Conservation (phyloP, 2,888 invertebrate species). For the Melipona bicolor region DNA sequence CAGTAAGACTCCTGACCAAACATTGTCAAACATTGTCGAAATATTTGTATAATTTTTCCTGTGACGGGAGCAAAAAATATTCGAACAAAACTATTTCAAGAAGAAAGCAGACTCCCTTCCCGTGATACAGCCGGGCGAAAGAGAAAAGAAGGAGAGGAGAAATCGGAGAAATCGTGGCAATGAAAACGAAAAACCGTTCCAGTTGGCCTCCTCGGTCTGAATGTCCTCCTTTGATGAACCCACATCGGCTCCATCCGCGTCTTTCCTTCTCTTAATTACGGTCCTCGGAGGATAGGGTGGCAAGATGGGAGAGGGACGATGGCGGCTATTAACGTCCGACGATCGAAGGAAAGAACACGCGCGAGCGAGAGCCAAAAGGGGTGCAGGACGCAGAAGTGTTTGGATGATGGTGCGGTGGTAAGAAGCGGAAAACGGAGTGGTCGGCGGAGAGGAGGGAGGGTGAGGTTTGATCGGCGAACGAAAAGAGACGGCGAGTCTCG, state of each 20-base stretch:
- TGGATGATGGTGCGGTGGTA: slow-evolving; percentile 7
- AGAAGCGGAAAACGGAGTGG: neutral
- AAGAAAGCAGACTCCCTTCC: neutral
- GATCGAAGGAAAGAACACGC: slow-evolving; percentile 65
- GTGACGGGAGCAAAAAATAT: no score
- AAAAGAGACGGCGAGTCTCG: slow-evolving; percentile 36
- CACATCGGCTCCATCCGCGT: slow-evolving; percentile 49
- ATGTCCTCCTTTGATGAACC: slow-evolving; percentile 54
- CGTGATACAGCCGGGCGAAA: neutral
- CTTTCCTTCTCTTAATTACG: slow-evolving; percentile 72
- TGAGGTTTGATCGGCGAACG: slow-evolving; percentile 34
- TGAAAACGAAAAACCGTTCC: slow-evolving; percentile 32
- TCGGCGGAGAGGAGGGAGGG: slow-evolving; percentile 15
- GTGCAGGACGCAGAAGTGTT: slow-evolving; percentile 6
- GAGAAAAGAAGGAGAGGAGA: neutral
- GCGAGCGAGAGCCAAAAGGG: slow-evolving; percentile 30
- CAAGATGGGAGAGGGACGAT: slow-evolving; percentile 38
- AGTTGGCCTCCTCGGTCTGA: slow-evolving; percentile 19
- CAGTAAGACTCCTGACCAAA: no score
- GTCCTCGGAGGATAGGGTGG: slow-evolving; percentile 47
- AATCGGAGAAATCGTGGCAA: slow-evolving; percentile 11
- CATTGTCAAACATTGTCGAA: no score
- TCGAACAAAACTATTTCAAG: neutral
- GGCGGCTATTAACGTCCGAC: slow-evolving; percentile 71
- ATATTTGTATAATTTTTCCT: no score